These are phyloP conservation scores for Melangyna quadrimaculata DNA, from an alignment of 2,888 invertebrate genomes.

Conservation along the genomic window DNA sequence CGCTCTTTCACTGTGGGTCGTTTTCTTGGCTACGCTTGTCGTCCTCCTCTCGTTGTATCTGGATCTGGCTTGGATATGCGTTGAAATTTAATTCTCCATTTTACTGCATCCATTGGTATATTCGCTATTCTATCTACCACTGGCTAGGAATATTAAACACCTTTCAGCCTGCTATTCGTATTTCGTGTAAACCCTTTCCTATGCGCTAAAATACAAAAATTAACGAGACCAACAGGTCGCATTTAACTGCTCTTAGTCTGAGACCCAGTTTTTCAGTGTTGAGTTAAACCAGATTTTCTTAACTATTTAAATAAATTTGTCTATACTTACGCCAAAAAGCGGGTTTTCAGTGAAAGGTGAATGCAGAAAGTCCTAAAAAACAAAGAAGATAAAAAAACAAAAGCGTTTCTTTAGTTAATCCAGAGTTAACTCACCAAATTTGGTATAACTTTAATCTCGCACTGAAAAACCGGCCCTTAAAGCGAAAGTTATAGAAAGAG, in stretches of 20 bases:
- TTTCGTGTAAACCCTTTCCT: neutral
- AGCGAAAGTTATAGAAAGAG: too few species aligned
- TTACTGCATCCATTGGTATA: slow-evolving; percentile 12
- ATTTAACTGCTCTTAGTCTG: neutral
- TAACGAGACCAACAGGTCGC: neutral
- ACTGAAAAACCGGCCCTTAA: too few species aligned
- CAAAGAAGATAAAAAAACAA: too few species aligned
- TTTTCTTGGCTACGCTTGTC: too few species aligned
- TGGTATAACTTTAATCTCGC: too few species aligned
- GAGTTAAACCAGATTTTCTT: too few species aligned
- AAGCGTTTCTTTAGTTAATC: too few species aligned
- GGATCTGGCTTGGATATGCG: neutral
- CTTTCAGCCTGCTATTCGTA: neutral
- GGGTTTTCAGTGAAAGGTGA: too few species aligned
- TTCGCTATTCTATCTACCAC: neutral
- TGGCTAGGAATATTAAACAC: slow-evolving; percentile 24
- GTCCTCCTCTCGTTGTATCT: neutral
- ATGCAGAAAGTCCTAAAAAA: too few species aligned
- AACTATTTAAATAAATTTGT: too few species aligned
- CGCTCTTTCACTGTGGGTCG: slow-evolving; percentile 4
- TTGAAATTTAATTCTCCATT: slow-evolving; percentile 47
- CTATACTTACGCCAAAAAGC: too few species aligned
- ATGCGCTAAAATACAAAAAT: neutral
- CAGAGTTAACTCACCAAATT: too few species aligned
- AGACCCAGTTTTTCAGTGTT: neutral